Percentiles rank a stretch among this genome's conserved stretches.
Evolutionary conservation across 2,888 invertebrate genomes (phyloP).

Genomic region (Trisateles emortualis): DNA sequence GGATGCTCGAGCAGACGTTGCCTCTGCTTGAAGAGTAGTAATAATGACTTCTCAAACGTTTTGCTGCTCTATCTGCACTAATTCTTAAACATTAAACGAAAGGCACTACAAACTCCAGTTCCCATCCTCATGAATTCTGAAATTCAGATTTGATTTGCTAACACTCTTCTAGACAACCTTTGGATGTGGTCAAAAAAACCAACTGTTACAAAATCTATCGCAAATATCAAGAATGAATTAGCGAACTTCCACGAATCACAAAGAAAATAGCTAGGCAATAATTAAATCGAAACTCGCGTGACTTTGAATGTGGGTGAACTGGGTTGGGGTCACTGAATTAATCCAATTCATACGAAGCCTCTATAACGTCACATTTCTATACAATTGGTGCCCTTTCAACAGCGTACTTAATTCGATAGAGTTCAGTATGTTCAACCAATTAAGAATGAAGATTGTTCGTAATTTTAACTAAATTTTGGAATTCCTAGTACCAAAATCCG

Average conservation of each 20-base stretch:
- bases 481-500: not conserved
- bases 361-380: constrained; percentile 52
- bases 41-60: no score
- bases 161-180: no score
- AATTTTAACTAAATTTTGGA: constrained; percentile 18
- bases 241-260: constrained; percentile 4
- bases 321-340: constrained; percentile 66
- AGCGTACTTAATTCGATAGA: constrained; percentile 37
- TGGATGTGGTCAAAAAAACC: no score
- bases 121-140: no score
- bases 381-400: constrained; percentile 41
- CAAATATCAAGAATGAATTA: not conserved
- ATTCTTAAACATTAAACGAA: no score
- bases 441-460: constrained; percentile 21
- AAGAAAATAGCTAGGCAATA: constrained; percentile 22
- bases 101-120: no score
- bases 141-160: no score
- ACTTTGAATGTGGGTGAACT: constrained; percentile 62
- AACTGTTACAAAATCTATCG: no score
- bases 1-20: no score
- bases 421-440: constrained; percentile 36
- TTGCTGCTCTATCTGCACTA: no score
- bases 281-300: constrained; percentile 58
- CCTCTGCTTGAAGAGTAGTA: no score
- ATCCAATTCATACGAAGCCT: constrained; percentile 67